Evolutionary conservation across 2,797 vertebrate genomes (phyloP), one percentile per base, ranked within the genome.

Genomic region (Astyanax mexicanus): DNA sequence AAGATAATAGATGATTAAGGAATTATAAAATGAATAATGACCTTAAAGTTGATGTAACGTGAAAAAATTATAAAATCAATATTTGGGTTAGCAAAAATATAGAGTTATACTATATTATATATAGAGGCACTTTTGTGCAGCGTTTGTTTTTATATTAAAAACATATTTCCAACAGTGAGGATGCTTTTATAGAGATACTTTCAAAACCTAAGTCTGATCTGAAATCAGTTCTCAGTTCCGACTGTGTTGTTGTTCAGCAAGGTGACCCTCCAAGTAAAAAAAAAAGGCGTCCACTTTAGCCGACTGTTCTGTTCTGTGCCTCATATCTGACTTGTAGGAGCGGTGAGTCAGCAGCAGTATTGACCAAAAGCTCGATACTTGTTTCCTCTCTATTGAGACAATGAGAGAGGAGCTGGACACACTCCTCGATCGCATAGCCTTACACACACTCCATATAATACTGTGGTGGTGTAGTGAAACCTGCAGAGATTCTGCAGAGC

Each of bases 291-390:
- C 17, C 19, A 4, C 27, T 37, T 21, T 3, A 51, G 65, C 65
- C 47, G 44, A 45, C 25, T 35, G n/a, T 0, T 9, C 64, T 27
- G 23, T 25, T 4, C 64, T n/a, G 25, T 27, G 8, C 40, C 12
- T 45, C 25, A 27, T n/a, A 42, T 51, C 45, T 12, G n/a, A 35
- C 27, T 51, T 10, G n/a, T 5, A 12, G 37, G 19, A 64, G 37
- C n/a, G 9, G 60, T 42, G 60, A 40, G 60, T 42, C 60, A 64
- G 37, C 60, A 44, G 29, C 37, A n/a, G 62, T 65, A 45, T 45
- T 64, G 61, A 64, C 40, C 61, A 49, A 6, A 6, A 52, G 65
- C 19, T 51, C 65, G 27, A 68, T 68, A 12, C 25, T 67, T 6
- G 44, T 68, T 68, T 51, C n/a, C 19, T 40, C 21, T 64, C 61